A percentile compares a stretch with the other conserved stretches of the same genome.
These are phyloP conservation scores for Balaeniceps rex DNA, from an alignment of 2,113 vertebrate species.

Conservation along the genomic window DNA sequence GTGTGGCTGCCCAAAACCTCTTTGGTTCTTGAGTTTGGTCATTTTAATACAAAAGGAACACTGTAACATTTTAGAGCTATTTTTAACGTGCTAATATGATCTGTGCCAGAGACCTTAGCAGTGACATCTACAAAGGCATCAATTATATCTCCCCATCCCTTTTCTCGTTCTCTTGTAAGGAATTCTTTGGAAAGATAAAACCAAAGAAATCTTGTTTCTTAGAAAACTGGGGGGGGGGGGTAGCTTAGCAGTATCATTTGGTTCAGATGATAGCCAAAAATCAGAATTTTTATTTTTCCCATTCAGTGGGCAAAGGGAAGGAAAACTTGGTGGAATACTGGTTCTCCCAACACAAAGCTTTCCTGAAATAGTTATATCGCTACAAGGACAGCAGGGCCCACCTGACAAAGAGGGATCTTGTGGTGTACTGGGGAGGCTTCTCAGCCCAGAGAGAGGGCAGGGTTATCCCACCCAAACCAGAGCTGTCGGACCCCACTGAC, in stretches of 20 bases:
- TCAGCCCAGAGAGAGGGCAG: neutral
- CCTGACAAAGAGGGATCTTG: neutral
- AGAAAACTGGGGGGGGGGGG: neutral
- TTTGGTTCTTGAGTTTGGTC: neutral
- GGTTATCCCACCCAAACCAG: neutral
- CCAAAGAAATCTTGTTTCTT: neutral
- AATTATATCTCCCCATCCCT: neutral
- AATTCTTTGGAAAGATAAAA: neutral
- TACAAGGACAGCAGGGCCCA: neutral
- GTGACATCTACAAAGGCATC: neutral
- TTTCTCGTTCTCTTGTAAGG: neutral
- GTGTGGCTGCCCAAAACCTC: neutral
- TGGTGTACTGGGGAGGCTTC: neutral
- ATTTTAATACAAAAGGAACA: neutral
- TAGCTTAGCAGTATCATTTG: neutral
- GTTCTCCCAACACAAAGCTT: neutral
- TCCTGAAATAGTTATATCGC: neutral
- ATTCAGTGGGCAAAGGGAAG: neutral
- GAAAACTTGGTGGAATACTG: neutral
- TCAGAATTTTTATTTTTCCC: neutral
- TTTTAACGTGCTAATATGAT: neutral
- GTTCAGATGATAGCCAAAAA: neutral
- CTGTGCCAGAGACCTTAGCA: neutral
- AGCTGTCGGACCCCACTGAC: neutral
- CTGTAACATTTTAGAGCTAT: neutral